Percentiles rank a stretch among this genome's conserved stretches.
Conservation (phyloP, 2,888 invertebrate species). For the Selenia dentaria region DNA sequence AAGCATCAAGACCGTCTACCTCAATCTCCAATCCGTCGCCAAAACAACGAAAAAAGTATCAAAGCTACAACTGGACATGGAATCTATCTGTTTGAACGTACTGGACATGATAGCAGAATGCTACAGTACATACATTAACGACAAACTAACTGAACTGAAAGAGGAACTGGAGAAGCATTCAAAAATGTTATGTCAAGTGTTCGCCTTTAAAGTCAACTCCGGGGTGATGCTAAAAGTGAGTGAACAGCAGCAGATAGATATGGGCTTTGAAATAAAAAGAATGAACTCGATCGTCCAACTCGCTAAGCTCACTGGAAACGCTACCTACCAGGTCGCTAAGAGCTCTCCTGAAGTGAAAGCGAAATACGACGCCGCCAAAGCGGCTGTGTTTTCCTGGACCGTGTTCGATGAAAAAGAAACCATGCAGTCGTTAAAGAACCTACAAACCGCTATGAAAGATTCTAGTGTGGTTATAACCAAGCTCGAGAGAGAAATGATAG, state of each 20-base stretch:
- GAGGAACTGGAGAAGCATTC: slow-evolving; percentile 41
- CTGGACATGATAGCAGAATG: slow-evolving; percentile 54
- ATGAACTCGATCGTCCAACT: slow-evolving; percentile 57
- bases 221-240: slow-evolving; percentile 54
- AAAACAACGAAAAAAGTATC: slow-evolving; percentile 41
- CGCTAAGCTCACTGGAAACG: slow-evolving; percentile 43
- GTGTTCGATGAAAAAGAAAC: slow-evolving; percentile 48
- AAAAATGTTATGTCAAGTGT: slow-evolving; percentile 42
- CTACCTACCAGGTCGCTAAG: slow-evolving; percentile 28
- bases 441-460: slow-evolving; percentile 50
- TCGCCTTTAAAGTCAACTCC: slow-evolving; percentile 37
- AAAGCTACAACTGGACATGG: slow-evolving; percentile 55
- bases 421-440: slow-evolving; percentile 38
- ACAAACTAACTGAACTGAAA: slow-evolving; percentile 30
- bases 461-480: slow-evolving; percentile 40
- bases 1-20: slow-evolving; percentile 27
- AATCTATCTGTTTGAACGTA: slow-evolving; percentile 48
- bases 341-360: slow-evolving; percentile 30
- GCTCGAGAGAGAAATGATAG: slow-evolving; percentile 79
- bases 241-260: slow-evolving; percentile 65
- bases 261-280: slow-evolving; percentile 60
- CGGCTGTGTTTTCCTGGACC: slow-evolving; percentile 41
- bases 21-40: slow-evolving; percentile 24
- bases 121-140: slow-evolving; percentile 40
- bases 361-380: slow-evolving; percentile 37